Base-by-base conservation (phyloP, 2,797 vertebrate species). In the Lepilemur ruficaudatus region DNA sequence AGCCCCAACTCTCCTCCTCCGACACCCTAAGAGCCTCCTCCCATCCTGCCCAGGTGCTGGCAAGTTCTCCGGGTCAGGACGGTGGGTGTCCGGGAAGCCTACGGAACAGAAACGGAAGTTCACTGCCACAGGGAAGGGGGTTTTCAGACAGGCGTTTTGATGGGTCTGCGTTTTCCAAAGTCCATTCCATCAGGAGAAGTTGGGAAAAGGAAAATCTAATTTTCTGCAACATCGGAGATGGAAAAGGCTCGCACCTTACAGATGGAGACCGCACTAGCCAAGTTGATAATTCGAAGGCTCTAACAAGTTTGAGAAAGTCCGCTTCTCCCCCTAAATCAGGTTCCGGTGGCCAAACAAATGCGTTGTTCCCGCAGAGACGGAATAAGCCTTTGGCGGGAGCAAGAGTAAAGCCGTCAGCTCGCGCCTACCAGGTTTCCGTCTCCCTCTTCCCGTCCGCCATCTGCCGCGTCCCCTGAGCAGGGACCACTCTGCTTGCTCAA, bases 91-190 rank as follows among this genome's bases (percentile, higher is more conserved):
- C 2, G 38, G 67, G 30, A 35, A 25, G 35, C 38, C 76, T 14
- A 1, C 13, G n/a, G 59, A 32, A 80, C 3, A 41, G 63, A 41
- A 46, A 5, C 1, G 41, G 91, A 93, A 7, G 38, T 73, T 80
- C 48, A 7, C 12, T 50, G 72, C 76, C 86, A 70, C 32, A 13
- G 2, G 15, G 86, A 72, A 96, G 85, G 43, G 76, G 32, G n/a
- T 90, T 89, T 95, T 72, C 52, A 50, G n/a, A 55, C 17, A 25
- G 81, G 79, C 32, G 90, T 91, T 59, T 84, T 69, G 84, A 46
- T 50, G 38, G 81, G 52, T 86, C 73, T 72, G 69, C n/a, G 35
- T 80, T 95, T 91, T 84, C 84, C 90, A 82, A 96, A 94, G 48
- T 50, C 88, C 61, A 3, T 81, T 76, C 89, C 61, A 6, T 2